A percentile compares a stretch with the other conserved stretches of the same genome.
phyloP scores from a whole-genome alignment of 2,113 vertebrate species.

The Muscicapa adusta region DNA sequence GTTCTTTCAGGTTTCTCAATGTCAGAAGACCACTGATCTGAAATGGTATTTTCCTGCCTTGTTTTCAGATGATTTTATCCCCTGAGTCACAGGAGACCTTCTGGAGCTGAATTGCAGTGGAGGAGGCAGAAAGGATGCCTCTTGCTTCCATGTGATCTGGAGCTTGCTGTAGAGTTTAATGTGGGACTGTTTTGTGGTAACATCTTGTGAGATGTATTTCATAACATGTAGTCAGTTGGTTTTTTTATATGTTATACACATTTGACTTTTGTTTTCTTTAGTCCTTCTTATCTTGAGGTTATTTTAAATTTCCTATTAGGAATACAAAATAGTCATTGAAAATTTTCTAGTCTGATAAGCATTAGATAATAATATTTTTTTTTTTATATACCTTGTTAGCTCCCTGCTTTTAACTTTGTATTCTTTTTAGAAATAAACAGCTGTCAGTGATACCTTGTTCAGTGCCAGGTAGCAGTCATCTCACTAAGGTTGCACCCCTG shows the following conservation, averaged over 20 bases:
- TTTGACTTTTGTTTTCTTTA: conserved; percentile 14
- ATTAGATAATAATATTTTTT: neutral
- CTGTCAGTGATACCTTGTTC: neutral
- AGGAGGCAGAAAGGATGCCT: neutral
- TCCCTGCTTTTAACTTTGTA: neutral
- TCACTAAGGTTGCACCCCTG: neutral
- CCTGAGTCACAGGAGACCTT: neutral
- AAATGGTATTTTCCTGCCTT: neutral
- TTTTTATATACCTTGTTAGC: neutral
- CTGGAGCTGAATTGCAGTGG: neutral
- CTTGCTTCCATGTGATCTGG: neutral
- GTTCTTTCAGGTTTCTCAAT: neutral
- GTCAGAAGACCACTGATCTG: neutral
- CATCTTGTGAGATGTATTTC: conserved; percentile 40
- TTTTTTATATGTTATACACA: conserved; percentile 21
- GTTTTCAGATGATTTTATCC: conserved; percentile 41
- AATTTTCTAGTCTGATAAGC: neutral
- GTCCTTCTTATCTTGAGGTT: conserved; percentile 17
- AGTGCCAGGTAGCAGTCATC: neutral
- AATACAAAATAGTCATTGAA: neutral
- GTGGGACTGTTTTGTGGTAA: neutral
- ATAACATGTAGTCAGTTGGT: conserved; percentile 30
- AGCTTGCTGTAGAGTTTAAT: conserved; percentile 4
- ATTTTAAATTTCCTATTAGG: neutral
- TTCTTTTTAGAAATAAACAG: neutral